These are phyloP conservation scores for Eupithecia insigniata DNA, from an alignment of 2,888 invertebrate species.

Conservation along the genomic window DNA sequence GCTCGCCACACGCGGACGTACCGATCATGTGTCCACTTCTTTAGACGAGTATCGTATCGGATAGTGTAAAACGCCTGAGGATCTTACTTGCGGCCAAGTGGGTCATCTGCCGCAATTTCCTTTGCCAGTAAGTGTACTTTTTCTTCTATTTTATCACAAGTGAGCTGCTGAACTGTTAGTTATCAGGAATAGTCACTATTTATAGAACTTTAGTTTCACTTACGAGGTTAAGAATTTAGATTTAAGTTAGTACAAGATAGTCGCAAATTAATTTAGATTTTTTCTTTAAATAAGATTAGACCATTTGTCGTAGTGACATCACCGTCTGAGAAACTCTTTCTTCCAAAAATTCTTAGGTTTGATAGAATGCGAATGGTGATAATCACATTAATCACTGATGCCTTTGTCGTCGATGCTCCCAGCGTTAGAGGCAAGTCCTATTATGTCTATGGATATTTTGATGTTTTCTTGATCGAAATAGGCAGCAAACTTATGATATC, in stretches of 20 bases:
- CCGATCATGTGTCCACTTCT: background rate
- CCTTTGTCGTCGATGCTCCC: background rate
- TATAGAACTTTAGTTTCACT: background rate
- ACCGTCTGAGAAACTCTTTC: background rate
- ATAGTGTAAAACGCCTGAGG: conserved; percentile 10
- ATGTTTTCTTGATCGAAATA: background rate
- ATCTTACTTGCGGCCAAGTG: conserved; percentile 33
- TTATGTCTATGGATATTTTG: background rate
- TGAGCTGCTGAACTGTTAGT: conserved; percentile 1
- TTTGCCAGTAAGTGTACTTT: conserved; percentile 24
- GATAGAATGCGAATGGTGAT: background rate
- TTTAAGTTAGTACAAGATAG: background rate
- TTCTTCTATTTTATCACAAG: conserved; percentile 22
- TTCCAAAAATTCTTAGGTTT: background rate
- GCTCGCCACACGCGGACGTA: background rate
- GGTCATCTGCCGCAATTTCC: conserved; percentile 33
- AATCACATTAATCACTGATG: too few relatives aligned
- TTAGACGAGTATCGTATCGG: conserved; percentile 3
- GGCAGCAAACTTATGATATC: background rate
- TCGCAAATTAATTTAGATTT: background rate
- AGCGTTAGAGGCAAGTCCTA: background rate
- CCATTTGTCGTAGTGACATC: background rate
- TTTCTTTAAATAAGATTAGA: background rate
- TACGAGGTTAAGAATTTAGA: background rate
- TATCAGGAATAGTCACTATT: background rate